These are phyloP conservation scores for Drosophila neoperkinsi DNA, from an alignment of 2,888 invertebrate species.

Conservation along the genomic window DNA sequence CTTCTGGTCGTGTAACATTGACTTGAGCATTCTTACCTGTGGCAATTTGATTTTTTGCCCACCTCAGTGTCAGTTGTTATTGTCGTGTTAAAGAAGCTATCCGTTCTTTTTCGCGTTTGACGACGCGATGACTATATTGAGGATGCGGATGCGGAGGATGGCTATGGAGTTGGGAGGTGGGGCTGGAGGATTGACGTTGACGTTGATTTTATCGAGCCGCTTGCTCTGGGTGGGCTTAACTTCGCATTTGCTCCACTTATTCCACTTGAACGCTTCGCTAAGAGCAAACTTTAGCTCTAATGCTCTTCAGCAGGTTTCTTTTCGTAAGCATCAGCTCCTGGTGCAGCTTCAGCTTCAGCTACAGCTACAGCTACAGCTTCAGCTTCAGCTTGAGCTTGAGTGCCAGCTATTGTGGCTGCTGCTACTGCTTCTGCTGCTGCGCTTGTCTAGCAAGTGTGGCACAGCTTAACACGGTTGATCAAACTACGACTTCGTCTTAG, in stretches of 20 bases:
- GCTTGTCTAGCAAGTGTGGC: constrained; percentile 28
- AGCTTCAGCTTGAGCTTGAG: constrained; percentile 6
- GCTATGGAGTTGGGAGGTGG: neutral
- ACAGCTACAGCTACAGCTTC: neutral
- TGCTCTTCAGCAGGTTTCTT: constrained; percentile 49
- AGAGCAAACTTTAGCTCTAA: constrained; percentile 66
- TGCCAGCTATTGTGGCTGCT: constrained; percentile 3
- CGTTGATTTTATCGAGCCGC: constrained; percentile 16
- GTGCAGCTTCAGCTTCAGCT: constrained; percentile 12
- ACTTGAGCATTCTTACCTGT: neutral
- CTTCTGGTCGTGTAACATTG: neutral
- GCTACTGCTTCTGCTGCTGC: neutral
- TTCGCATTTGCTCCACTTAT: constrained; percentile 70
- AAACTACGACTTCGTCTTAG: constrained; percentile 11
- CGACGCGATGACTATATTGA: constrained; percentile 16
- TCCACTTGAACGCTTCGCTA: constrained; percentile 70
- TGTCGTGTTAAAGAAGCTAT: constrained; percentile 22
- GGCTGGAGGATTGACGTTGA: neutral
- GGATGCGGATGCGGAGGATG: constrained; percentile 10
- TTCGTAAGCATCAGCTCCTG: constrained; percentile 6
- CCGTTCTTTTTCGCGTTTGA: constrained; percentile 12
- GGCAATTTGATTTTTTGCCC: constrained; percentile 2
- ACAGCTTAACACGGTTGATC: constrained; percentile 36
- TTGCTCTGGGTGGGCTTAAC: constrained; percentile 27
- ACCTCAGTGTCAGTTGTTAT: constrained; percentile 25